Conservation (phyloP, 2,797 vertebrate species). For the Onychomys leucogaster region DNA sequence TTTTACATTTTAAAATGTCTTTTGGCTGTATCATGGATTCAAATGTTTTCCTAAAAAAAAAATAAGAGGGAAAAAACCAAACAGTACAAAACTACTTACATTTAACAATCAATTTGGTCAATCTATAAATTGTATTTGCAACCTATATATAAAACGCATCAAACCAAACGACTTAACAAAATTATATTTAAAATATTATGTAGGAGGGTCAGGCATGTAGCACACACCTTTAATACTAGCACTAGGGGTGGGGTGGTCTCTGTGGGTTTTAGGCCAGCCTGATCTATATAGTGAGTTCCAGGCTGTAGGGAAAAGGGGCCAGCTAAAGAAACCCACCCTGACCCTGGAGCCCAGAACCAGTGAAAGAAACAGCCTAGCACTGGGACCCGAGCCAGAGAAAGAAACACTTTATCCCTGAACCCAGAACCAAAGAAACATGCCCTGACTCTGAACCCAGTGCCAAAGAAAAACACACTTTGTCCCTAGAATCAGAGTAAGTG, state of each 20-base stretch:
- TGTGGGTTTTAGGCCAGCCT: neutral
- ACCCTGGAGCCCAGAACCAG: too few relatives aligned
- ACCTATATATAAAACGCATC: slow-evolving; percentile 31
- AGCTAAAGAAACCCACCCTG: too few relatives aligned
- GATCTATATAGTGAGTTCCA: neutral
- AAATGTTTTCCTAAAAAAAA: neutral
- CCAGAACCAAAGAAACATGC: too few relatives aligned
- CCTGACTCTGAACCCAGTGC: too few relatives aligned
- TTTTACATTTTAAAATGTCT: neutral
- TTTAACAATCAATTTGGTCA: slow-evolving; percentile 48
- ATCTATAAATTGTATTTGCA: slow-evolving; percentile 9
- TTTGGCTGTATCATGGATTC: neutral
- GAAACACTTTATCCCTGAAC: too few relatives aligned
- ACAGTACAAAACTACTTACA: slow-evolving; percentile 37
- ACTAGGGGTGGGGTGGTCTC: neutral
- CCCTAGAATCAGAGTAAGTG: too few relatives aligned
- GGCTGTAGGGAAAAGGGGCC: too few relatives aligned
- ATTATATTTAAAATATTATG: neutral
- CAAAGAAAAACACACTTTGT: too few relatives aligned
- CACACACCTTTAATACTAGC: neutral
- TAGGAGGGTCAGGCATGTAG: neutral
- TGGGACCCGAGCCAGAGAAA: too few relatives aligned
- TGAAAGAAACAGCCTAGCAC: too few relatives aligned
- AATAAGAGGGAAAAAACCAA: neutral
- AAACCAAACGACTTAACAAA: slow-evolving; percentile 23